These are phyloP conservation scores for Sympetrum striolatum DNA, from an alignment of 2,888 invertebrate species.

Conservation along the genomic window DNA sequence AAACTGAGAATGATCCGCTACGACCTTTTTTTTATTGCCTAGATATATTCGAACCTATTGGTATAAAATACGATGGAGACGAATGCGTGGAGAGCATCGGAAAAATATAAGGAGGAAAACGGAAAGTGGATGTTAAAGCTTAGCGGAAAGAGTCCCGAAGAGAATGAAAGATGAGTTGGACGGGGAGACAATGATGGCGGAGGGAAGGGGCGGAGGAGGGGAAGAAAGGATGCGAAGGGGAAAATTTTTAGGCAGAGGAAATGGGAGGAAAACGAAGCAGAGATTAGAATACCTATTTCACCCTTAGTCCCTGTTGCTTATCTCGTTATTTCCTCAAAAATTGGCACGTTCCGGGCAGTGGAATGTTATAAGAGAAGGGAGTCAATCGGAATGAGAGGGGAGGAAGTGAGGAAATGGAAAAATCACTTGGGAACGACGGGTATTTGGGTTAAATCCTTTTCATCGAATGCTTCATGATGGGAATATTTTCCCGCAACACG, in stretches of 20 bases:
- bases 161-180: not conserved
- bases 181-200: not conserved
- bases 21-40: too few relatives aligned
- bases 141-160: not conserved
- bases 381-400: not conserved
- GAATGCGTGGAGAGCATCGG: not conserved
- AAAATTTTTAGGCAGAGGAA: not conserved
- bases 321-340: too few relatives aligned
- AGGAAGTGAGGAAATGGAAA: not conserved
- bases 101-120: not conserved
- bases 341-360: not conserved
- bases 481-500: too few relatives aligned
- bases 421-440: not conserved
- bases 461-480: too few relatives aligned
- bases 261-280: not conserved
- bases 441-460: too few relatives aligned
- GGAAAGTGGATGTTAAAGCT: not conserved
- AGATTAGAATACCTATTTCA: not conserved
- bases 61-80: too few relatives aligned
- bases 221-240: not conserved
- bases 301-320: too few relatives aligned
- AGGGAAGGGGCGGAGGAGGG: not conserved
- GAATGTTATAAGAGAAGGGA: not conserved
- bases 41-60: too few relatives aligned
- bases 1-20: not conserved